Percentiles rank a stretch among this genome's conserved stretches.
These are phyloP conservation scores for Microctenopoma stevenorrisi DNA, from an alignment of 2,797 vertebrate species.

Conservation along the genomic window DNA sequence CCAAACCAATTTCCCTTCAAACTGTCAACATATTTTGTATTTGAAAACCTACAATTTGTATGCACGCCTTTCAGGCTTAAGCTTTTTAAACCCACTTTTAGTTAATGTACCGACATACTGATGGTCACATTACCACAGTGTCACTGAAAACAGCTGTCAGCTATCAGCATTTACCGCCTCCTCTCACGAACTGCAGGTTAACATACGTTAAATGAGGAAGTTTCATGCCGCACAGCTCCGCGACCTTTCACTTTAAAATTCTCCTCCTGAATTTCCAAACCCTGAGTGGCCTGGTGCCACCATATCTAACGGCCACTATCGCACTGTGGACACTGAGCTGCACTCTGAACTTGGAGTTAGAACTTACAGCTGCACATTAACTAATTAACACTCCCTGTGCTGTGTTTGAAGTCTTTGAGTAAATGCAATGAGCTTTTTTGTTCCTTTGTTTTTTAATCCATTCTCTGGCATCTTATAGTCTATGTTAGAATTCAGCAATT, in stretches of 20 bases:
- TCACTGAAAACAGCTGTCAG: background rate
- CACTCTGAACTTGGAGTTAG: background rate
- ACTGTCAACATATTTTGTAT: constrained; percentile 7
- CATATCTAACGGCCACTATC: constrained; percentile 28
- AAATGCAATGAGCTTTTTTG: background rate
- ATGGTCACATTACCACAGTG: background rate
- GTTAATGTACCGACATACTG: background rate
- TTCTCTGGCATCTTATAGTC: background rate
- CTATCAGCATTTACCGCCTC: background rate
- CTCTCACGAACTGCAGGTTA: background rate
- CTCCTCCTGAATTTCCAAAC: constrained; percentile 25
- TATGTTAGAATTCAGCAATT: background rate
- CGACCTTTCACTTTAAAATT: constrained; percentile 5
- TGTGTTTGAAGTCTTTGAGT: background rate
- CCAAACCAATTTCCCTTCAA: constrained; percentile 8
- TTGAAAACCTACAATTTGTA: constrained; percentile 15
- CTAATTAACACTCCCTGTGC: background rate
- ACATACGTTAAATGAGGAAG: background rate
- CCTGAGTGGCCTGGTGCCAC: constrained; percentile 33
- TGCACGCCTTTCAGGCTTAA: background rate
- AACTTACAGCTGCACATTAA: background rate
- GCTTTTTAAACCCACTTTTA: constrained; percentile 6
- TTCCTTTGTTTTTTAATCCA: background rate
- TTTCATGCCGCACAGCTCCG: constrained; percentile 28
- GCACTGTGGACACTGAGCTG: constrained; percentile 33